Evolutionary conservation across 92 coral and sea anemone species (phyloP).

Genomic region (Porites evermanni): DNA sequence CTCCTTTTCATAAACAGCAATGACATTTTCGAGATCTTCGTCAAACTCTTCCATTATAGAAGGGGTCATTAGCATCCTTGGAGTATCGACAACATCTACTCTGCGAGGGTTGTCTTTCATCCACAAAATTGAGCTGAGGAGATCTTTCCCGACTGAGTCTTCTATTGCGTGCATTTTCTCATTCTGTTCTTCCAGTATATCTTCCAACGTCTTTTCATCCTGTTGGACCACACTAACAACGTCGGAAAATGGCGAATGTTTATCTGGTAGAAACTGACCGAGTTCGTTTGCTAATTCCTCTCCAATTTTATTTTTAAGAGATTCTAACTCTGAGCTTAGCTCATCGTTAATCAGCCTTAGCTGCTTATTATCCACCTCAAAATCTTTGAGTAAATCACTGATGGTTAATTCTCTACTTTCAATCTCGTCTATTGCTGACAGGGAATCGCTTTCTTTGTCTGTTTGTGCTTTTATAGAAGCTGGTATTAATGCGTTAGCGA

Average conservation of each 20-base stretch:
- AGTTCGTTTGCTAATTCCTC: slow-evolving; percentile 58
- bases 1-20: slow-evolving; percentile 68
- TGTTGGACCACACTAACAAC: slow-evolving; percentile 36
- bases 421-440: slow-evolving; percentile 39
- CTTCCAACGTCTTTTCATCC: slow-evolving; percentile 52
- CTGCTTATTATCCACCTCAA: slow-evolving; percentile 60
- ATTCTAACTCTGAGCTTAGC: slow-evolving; percentile 55
- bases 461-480: slow-evolving; percentile 7
- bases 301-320: slow-evolving; percentile 69
- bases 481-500: slow-evolving; percentile 22
- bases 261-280: background rate
- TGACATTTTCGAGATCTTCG: slow-evolving; percentile 73
- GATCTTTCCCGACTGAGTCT: slow-evolving; percentile 57
- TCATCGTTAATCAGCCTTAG: slow-evolving; percentile 60
- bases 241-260: slow-evolving; percentile 20
- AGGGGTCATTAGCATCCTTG: slow-evolving; percentile 30
- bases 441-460: background rate
- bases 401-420: slow-evolving; percentile 52
- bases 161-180: slow-evolving; percentile 43
- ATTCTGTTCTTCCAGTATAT: slow-evolving; percentile 61
- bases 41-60: slow-evolving; percentile 53
- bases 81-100: background rate
- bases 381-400: slow-evolving; percentile 56
- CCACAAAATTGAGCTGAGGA: slow-evolving; percentile 36
- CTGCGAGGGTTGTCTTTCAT: background rate